A percentile compares a stretch with the other conserved stretches of the same genome.
These are phyloP conservation scores for Nomada hirtipes DNA, from an alignment of 2,888 invertebrate species.

Conservation along the genomic window DNA sequence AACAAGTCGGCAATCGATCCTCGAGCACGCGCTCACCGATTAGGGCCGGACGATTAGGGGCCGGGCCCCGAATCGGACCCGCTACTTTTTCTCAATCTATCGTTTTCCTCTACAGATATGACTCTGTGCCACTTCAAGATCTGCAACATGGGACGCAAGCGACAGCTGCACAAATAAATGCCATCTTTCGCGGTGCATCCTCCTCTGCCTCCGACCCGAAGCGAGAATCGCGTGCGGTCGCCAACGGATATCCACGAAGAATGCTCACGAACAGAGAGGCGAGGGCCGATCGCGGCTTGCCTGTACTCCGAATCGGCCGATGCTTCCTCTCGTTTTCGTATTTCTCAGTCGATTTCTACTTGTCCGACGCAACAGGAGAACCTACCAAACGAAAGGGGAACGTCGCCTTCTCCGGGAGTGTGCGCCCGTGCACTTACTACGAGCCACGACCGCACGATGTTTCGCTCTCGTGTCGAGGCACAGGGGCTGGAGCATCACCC, in stretches of 20 bases:
- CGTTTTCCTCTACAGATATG: conserved; percentile 86
- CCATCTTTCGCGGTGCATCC: conserved; percentile 37
- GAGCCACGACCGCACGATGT: neutral
- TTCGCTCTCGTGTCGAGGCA: neutral
- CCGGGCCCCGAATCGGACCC: neutral
- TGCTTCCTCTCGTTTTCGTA: neutral
- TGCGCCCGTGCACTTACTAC: too few relatives aligned
- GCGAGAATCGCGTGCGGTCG: conserved; percentile 24
- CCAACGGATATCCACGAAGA: neutral
- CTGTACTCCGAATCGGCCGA: neutral
- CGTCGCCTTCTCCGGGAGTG: too few relatives aligned
- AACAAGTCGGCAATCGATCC: conserved; percentile 28
- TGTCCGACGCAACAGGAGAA: neutral
- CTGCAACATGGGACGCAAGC: conserved; percentile 89
- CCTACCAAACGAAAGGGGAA: too few relatives aligned
- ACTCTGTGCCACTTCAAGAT: conserved; percentile 89
- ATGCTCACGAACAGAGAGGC: neutral
- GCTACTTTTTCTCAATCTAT: neutral
- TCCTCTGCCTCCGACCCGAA: conserved; percentile 24
- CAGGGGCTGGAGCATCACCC: too few relatives aligned
- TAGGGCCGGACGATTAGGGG: conserved; percentile 4
- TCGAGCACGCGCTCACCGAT: neutral
- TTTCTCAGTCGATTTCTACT: neutral
- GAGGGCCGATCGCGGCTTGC: too few relatives aligned
- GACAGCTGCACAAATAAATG: conserved; percentile 78